These are phyloP conservation scores for Lepidurus apus DNA, from an alignment of 1,140 invertebrate species.

Conservation along the genomic window DNA sequence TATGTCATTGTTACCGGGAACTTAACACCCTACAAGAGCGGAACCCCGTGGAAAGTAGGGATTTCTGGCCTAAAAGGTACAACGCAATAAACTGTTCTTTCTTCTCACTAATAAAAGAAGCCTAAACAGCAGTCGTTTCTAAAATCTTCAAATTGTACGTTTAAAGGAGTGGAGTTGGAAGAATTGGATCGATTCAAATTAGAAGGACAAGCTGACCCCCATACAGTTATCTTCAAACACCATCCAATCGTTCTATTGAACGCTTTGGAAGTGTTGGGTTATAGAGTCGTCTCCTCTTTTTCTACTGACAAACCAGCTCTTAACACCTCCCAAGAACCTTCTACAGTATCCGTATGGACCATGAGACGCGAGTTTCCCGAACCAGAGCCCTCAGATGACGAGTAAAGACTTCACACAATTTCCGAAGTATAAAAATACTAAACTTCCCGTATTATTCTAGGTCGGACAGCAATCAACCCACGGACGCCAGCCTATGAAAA, in stretches of 20 bases:
- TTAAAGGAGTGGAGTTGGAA: slow-evolving; percentile 30
- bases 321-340: not conserved
- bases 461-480: not conserved
- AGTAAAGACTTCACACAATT: slow-evolving; percentile 16
- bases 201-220: slow-evolving; percentile 28
- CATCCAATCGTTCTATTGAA: slow-evolving; percentile 35
- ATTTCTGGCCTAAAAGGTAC: slow-evolving; percentile 34
- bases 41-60: slow-evolving; percentile 32
- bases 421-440: not conserved
- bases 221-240: slow-evolving; percentile 33
- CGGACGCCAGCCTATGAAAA: not conserved
- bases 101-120: not conserved
- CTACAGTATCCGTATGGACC: slow-evolving; percentile 30
- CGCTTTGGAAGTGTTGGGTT: slow-evolving; percentile 34
- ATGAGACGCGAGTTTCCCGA: slow-evolving; percentile 35
- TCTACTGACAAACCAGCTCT: not conserved
- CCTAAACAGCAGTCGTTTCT: not conserved
- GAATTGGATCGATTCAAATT: slow-evolving; percentile 29
- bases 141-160: not conserved
- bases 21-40: slow-evolving; percentile 29
- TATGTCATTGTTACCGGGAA: slow-evolving; percentile 33
- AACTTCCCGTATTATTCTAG: not conserved
- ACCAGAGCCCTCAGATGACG: slow-evolving; percentile 35
- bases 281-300: slow-evolving; percentile 33
- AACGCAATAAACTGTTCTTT: too few relatives aligned